These are phyloP conservation scores for Pseudomyrmex sp. DNA, from an alignment of 1,140 invertebrate species.

Conservation along the genomic window DNA sequence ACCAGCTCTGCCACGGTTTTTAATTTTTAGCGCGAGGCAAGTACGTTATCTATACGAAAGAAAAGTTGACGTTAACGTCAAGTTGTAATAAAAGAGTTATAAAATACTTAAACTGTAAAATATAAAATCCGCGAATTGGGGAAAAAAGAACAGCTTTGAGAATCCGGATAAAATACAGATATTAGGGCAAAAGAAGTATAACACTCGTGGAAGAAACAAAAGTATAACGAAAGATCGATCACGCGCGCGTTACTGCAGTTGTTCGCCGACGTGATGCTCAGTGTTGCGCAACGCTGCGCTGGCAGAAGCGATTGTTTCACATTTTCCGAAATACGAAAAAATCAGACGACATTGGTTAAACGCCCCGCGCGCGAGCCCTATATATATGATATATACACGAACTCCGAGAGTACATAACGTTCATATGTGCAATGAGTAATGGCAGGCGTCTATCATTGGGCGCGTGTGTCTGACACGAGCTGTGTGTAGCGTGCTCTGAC, in stretches of 20 bases:
- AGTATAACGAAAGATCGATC: constrained; percentile 17
- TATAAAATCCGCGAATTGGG: neutral
- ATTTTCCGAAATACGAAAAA: constrained; percentile 52
- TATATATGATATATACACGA: constrained; percentile 58
- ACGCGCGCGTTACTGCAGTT: neutral
- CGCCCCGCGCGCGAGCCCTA: neutral
- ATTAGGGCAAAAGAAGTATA: neutral
- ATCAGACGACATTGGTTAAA: constrained; percentile 41
- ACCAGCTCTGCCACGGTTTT: constrained; percentile 30
- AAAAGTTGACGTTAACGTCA: neutral
- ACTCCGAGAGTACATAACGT: constrained; percentile 63
- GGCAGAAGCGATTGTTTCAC: constrained; percentile 44
- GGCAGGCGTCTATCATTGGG: constrained; percentile 76
- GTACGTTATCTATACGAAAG: constrained; percentile 11
- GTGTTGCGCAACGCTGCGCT: neutral
- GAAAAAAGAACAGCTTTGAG: neutral
- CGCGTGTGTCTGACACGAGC: constrained; percentile 72
- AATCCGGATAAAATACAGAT: neutral
- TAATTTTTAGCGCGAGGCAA: constrained; percentile 26
- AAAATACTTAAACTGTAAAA: neutral
- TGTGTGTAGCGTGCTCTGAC: constrained; percentile 50
- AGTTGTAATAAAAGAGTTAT: neutral
- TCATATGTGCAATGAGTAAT: constrained; percentile 76
- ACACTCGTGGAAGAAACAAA: neutral
- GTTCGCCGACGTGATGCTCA: neutral